Evolutionary conservation across 2,888 invertebrate genomes (phyloP).

Genomic region (Melipona beecheii): DNA sequence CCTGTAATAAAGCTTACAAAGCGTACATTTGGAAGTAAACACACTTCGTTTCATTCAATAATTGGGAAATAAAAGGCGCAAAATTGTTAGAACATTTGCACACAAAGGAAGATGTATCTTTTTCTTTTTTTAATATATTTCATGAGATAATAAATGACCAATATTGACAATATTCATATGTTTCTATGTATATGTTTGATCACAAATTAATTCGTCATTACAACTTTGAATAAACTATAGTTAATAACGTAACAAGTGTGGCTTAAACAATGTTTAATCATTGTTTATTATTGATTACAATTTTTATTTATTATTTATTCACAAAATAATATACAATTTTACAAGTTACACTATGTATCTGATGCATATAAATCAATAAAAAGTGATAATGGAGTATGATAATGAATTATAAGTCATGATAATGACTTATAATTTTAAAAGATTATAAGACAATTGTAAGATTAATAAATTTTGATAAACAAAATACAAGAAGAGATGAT

Average conservation of each 20-base stretch:
- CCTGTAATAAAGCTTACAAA: background rate
- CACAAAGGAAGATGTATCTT: background rate
- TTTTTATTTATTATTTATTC: slow-evolving; percentile 38
- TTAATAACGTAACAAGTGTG: slow-evolving; percentile 15
- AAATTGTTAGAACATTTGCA: background rate
- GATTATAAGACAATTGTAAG: slow-evolving; percentile 30
- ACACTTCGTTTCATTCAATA: background rate
- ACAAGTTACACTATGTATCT: background rate
- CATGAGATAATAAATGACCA: background rate
- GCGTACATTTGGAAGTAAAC: background rate
- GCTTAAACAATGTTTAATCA: background rate
- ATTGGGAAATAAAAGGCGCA: too few species aligned
- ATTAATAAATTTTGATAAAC: slow-evolving; percentile 38
- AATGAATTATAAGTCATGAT: too few species aligned
- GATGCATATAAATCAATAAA: slow-evolving; percentile 13
- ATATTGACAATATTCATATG: slow-evolving; percentile 1
- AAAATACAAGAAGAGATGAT: slow-evolving; percentile 8
- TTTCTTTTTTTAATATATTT: background rate
- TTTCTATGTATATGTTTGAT: slow-evolving; percentile 20
- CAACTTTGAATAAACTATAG: slow-evolving; percentile 7
- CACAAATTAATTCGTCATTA: slow-evolving; percentile 24
- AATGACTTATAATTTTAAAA: slow-evolving; percentile 14
- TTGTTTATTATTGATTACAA: slow-evolving; percentile 25
- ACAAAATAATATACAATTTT: slow-evolving; percentile 33
- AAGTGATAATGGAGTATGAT: background rate